Evolutionary conservation across 2,888 invertebrate genomes (phyloP).

Genomic region (Machimus rusticus): DNA sequence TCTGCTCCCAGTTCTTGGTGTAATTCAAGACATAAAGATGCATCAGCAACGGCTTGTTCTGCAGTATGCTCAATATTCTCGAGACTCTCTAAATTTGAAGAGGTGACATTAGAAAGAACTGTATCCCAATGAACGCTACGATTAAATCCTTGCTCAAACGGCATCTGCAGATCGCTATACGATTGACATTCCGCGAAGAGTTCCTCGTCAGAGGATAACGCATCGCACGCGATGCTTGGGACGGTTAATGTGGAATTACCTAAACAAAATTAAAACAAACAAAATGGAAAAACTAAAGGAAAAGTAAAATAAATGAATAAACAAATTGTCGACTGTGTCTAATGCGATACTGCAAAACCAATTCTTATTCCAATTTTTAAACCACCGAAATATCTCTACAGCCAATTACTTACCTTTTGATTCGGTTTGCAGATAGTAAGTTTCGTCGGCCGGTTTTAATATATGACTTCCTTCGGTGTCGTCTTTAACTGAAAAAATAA

Average conservation of each 20-base stretch:
- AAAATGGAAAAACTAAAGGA: slow-evolving; percentile 37
- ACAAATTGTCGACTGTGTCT: not conserved
- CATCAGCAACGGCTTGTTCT: slow-evolving; percentile 2
- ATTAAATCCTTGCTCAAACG: not conserved
- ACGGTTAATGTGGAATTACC: not conserved
- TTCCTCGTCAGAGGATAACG: slow-evolving; percentile 56
- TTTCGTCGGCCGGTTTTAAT: slow-evolving; percentile 2
- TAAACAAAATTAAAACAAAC: slow-evolving; percentile 40
- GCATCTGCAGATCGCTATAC: slow-evolving; percentile 40
- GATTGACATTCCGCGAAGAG: slow-evolving; percentile 58
- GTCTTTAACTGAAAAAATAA: not conserved
- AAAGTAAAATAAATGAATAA: not conserved
- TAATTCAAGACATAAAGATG: not conserved
- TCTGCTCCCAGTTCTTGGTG: not conserved
- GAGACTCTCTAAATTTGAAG: slow-evolving; percentile 32
- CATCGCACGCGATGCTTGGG: slow-evolving; percentile 42
- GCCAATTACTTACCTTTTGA: slow-evolving; percentile 10
- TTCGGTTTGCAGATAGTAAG: slow-evolving; percentile 14
- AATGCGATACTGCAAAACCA: not conserved
- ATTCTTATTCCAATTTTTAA: not conserved
- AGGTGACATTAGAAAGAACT: slow-evolving; percentile 38
- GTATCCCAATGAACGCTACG: slow-evolving; percentile 34
- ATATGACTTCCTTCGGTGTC: slow-evolving; percentile 26
- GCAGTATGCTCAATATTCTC: slow-evolving; percentile 43
- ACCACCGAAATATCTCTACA: not conserved